Evolutionary conservation across 2,113 vertebrate species (phyloP).

Genomic region (Antechinus flavipes): DNA sequence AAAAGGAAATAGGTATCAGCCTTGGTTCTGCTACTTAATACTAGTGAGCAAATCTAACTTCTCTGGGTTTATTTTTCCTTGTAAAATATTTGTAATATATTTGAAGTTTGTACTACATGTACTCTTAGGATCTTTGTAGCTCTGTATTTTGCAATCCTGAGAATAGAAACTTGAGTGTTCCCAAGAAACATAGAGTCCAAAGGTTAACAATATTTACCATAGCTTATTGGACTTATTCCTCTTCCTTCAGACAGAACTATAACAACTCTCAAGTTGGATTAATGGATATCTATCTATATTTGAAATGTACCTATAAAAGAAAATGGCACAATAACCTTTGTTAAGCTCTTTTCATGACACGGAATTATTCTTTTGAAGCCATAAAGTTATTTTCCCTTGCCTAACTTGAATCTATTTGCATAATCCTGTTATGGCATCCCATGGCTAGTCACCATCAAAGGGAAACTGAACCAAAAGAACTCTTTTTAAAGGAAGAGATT

Average conservation of each 20-base stretch:
- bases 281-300: neutral
- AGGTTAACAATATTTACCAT: neutral
- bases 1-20: neutral
- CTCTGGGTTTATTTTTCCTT: neutral
- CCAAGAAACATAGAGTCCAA: neutral
- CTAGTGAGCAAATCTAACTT: neutral
- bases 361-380: neutral
- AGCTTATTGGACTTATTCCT: neutral
- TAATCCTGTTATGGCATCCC: neutral
- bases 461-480: neutral
- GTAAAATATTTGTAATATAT: neutral
- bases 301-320: neutral
- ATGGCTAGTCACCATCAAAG: neutral
- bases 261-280: neutral
- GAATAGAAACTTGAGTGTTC: neutral
- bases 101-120: neutral
- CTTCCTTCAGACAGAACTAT: neutral
- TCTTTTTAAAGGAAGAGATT: neutral
- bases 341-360: neutral
- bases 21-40: neutral
- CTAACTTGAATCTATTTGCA: neutral
- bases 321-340: neutral
- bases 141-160: neutral
- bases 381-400: neutral
- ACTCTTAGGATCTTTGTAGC: neutral